Base-by-base conservation (phyloP, 1,140 invertebrate genomes). In the Micrasema longulum region DNA sequence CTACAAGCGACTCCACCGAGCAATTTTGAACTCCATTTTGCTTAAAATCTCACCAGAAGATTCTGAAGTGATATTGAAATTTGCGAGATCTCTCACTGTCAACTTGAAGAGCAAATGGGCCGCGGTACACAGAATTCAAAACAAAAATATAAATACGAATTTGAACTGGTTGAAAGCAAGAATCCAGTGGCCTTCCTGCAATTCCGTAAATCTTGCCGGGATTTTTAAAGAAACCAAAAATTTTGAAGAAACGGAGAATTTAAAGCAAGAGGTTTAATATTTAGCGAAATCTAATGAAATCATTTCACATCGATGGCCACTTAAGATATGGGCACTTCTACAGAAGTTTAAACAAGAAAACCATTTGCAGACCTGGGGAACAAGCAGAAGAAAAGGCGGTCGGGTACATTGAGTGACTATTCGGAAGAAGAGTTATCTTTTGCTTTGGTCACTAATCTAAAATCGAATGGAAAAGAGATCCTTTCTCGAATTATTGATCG, bases 11-110 rank as follows among this genome's bases (percentile, higher is more conserved):
- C 41, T 45, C 41, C 41, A 45, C 41, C 41, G 41, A 45, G 41
- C 41, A 45, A 45, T 45, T 45, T 45, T 45, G 41, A 45, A 45
- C 41, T 45, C 41, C 41, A 45, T 45, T 45, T 11, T 11, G 41
- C 41, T 45, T 45, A 11, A 45, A 45, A 45, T 45, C 41, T 45
- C 41, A 45, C 41, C 41, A 45, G 41, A 45, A 45, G 41, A 45
- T 45, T 45, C 41, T 45, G 41, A 45, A 45, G 41, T 45, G 41
- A 45, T 45, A 45, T 45, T 45, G 41, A 45, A 45, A 45, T 45
- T 45, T 45, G 41, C 41, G 41, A 45, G 41, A 45, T 45, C 4
- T 45, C 41, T 45, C 41, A 45, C 41, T 45, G 41, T 45, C 41
- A 45, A 45, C 41, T 45, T 45, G 41, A 45, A 45, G 41, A 45